These are phyloP conservation scores for Gambelia wislizenii DNA, from an alignment of 2,797 vertebrate genomes.

Conservation along the genomic window DNA sequence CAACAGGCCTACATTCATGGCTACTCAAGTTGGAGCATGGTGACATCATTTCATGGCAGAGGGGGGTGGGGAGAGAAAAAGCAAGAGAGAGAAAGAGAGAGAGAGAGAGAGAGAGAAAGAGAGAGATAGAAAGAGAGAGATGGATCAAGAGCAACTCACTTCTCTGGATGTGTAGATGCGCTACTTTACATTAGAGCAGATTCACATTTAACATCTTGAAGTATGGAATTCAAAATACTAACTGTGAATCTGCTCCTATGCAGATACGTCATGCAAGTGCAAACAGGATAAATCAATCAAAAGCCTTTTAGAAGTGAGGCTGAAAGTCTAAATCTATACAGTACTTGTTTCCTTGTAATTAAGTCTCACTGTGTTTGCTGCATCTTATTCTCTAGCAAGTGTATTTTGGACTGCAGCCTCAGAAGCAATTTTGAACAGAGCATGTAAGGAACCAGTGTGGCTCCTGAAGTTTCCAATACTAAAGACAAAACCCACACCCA, in stretches of 20 bases:
- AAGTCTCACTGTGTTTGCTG: neutral
- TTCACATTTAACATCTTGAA: constrained; percentile 13
- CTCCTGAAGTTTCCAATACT: neutral
- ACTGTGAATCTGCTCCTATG: neutral
- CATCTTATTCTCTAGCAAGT: neutral
- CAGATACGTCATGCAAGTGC: neutral
- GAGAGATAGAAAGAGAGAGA: neutral
- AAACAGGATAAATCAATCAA: neutral
- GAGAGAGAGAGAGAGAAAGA: neutral
- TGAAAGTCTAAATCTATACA: neutral
- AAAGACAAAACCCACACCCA: neutral
- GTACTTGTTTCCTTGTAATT: neutral
- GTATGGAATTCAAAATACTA: neutral
- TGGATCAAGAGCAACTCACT: neutral
- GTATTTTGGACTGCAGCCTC: neutral
- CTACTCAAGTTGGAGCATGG: constrained; percentile 57
- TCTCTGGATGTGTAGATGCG: neutral
- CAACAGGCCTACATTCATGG: constrained; percentile 66
- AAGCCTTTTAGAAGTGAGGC: neutral
- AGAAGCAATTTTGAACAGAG: neutral
- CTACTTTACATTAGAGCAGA: neutral
- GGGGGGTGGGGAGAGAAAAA: constrained; percentile 14
- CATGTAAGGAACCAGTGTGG: neutral
- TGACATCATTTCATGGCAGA: constrained; percentile 22
- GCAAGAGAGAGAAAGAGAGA: neutral